Evolutionary conservation across 2,797 vertebrate genomes (phyloP), one percentile per base, ranked within the genome.

Genomic region (Oceanodroma leucorhoa): DNA sequence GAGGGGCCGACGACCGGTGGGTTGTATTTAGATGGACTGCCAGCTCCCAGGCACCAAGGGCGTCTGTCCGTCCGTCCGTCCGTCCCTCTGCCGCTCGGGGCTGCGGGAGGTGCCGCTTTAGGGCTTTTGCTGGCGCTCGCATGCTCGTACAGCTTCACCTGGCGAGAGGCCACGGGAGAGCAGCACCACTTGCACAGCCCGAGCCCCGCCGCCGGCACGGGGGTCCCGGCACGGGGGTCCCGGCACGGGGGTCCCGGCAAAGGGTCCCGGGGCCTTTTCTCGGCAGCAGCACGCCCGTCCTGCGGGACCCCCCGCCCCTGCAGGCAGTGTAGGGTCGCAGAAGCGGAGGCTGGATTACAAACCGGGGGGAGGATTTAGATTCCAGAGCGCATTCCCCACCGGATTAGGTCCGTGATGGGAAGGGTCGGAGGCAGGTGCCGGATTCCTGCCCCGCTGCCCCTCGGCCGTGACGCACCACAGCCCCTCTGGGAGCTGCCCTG

Each of bases 21-120:
- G 38, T 21, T 32, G 71, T 14, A 3, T 57, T 41, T 11, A 45
- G 46, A 1, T 22, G 58, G 48, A 7, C 8, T 8, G 41, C 5
- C 48, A 21, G 34, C 48, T 62, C 48, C 13, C 5, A 16, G 38
- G 26, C 34, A 23, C n/a, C 20, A 10, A 2, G 12, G 11, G 16
- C 17, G 3, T 60, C 36, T 34, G 2, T 9, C 36, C 6, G 7
- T 58, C 45, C 4, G 2, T 36, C 54, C 1, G 4, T 60, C 58
- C 8, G 1, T 14, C 50, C 32, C 57, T 30, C n/a, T n/a, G 30
- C 43, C 0, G 0, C 19, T 20, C 24, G 1, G 24, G 55, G 40
- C 29, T 20, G 64, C 7, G 9, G 58, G 76, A 36, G 6, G 36
- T 48, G 22, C n/a, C 15, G 11, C 12, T 14, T 34, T 15, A 17